Base-by-base conservation (phyloP, 2,113 vertebrate species). In the Pachycephala philippinensis region DNA sequence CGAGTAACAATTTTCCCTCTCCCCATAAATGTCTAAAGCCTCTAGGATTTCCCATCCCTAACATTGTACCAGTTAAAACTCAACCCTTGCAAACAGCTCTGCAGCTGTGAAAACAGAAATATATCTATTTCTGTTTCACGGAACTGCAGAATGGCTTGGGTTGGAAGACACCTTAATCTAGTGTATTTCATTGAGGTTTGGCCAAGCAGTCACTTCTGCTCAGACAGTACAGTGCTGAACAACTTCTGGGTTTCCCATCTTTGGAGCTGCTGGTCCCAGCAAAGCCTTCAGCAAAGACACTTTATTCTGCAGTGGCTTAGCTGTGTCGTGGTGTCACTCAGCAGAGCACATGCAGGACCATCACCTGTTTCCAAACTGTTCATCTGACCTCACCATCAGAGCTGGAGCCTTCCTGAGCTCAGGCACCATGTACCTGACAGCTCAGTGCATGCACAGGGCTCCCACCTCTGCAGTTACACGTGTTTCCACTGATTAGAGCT, bases 341-440 rank as follows among this genome's bases (percentile, higher is more conserved):
- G 19, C 31, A 66, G 19, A 37, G 53, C 21, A 24, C 39, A 66
- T 33, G 21, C 30, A 71, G 53, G 18, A 64, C 47, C 19, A 35
- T 33, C 26, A 8, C 11, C 5, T 2, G 8, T 61, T 86, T 84
- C 65, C 85, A 59, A 42, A 54, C 6, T 27, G 15, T 33, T 71
- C 23, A 22, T 23, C 33, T 85, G 47, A 75, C 26, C 21, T 71
- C 57, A 27, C 7, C 35, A 35, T 78, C 56, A 57, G 17, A 94
- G 27, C 20, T 78, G 52, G 23, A 89, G 26, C 21, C 35, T 24
- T 63, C 16, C 47, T 78, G 65, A 87, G 27, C 16, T 26, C 30
- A 60, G 35, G 56, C 22, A 78, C 15, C 1, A 0, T 1, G 7
- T 39, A 44, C 23, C 33, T 63, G 60, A 61, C 39, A 59, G 22